Evolutionary conservation across 2,797 vertebrate species (phyloP), one percentile per base, ranked within the genome.

Genomic region (Pipistrellus pygmaeus): DNA sequence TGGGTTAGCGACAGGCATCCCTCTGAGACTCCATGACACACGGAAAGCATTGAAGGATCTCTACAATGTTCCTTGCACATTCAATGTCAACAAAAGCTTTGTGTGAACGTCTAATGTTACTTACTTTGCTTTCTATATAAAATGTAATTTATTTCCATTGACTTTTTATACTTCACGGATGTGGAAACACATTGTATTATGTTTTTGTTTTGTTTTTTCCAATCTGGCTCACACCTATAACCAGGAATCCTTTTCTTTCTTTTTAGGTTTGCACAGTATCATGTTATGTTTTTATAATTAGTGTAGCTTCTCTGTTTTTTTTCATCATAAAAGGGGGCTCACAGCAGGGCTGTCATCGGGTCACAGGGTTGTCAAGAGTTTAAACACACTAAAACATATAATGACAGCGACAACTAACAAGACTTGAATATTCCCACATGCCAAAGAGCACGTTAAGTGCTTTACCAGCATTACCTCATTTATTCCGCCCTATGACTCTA

Each of bases 121-220:
- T 90, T 88, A 21, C 86, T 88, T 89, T 94, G 66, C 38, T 87
- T 88, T 85, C 11, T 1, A 66, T 32, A 20, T 41, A 88, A 92
- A 95, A 71, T 82, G 10, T 38, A 72, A 94, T 2, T 92, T 81
- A 75, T 68, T 57, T 85, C 35, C 64, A 38, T 90, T 55, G 83
- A 82, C 20, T 14, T 85, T 93, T 83, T 75, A 38, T 80, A 83
- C 78, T 95, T 78, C 17, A 23, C 27, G 32, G 20, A 80, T 71
- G 17, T 53, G 44, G 76, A 93, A 71, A 78, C 12, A 81, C 55
- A 27, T 21, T 53, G 30, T 30, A 30, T 64, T 80, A 23, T n/a
- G 14, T 73, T 85, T 96, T 83, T 55, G 46, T 44, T 44, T 44
- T 44, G 44, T 44, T 44, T 66, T 55, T 66, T 66, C 9, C 20